These are phyloP conservation scores for Uromys caudimaculatus DNA, from an alignment of 2,797 vertebrate genomes.

Conservation along the genomic window DNA sequence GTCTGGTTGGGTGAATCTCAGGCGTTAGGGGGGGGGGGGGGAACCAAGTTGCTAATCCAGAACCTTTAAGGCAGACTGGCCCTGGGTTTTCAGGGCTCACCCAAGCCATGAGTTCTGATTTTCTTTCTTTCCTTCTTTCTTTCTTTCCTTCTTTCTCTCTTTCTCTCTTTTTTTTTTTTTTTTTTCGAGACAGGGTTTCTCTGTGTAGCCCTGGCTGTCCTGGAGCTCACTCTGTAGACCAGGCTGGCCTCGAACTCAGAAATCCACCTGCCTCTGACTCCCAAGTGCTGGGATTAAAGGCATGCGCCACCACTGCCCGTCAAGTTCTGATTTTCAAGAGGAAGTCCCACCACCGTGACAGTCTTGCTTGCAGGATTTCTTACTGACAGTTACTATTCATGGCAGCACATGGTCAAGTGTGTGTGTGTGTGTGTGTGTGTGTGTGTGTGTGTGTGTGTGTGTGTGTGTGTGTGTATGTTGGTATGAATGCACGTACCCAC, in stretches of 20 bases:
- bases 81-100: background rate
- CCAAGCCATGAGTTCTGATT: background rate
- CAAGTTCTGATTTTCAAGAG: background rate
- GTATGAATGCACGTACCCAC: background rate
- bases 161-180: too few relatives aligned
- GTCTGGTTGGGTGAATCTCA: background rate
- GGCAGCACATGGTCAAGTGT: background rate
- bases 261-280: too few relatives aligned
- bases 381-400: background rate
- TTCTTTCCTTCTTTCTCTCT: too few relatives aligned
- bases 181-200: too few relatives aligned
- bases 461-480: too few relatives aligned
- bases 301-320: too few relatives aligned
- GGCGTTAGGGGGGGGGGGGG: background rate
- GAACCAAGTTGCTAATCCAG: background rate
- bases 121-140: too few relatives aligned
- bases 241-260: too few relatives aligned
- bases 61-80: background rate
- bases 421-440: background rate
- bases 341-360: background rate
- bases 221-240: too few relatives aligned
- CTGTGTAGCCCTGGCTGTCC: too few relatives aligned
- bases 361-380: background rate
- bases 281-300: too few relatives aligned
- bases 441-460: background rate